Evolutionary conservation across 2,113 vertebrate species (phyloP).

Genomic region (Phocoena sinus): DNA sequence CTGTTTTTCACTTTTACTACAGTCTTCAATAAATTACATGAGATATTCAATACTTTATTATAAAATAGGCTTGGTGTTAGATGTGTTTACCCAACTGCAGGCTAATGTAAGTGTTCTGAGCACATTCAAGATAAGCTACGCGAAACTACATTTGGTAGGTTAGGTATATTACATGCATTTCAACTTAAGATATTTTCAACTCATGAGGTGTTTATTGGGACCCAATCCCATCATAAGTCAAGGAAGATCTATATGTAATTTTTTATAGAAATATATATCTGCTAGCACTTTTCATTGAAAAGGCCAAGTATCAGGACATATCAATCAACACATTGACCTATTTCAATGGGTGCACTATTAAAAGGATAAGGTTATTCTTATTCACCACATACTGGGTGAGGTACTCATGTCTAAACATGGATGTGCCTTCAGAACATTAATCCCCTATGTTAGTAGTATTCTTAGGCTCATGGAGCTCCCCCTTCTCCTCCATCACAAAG

Average conservation of each 20-base stretch:
- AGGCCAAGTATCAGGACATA: background rate
- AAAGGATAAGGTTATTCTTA: background rate
- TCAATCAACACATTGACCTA: background rate
- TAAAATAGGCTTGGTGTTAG: background rate
- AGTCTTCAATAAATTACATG: background rate
- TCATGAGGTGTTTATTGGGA: background rate
- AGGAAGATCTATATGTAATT: background rate
- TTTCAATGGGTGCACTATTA: background rate
- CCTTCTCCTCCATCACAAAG: background rate
- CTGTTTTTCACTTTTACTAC: background rate
- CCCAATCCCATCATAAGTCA: background rate
- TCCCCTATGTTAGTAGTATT: background rate
- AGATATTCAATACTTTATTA: background rate
- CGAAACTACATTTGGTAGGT: background rate
- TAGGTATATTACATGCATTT: background rate
- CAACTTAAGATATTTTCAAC: background rate
- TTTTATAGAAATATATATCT: background rate
- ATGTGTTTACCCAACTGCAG: background rate
- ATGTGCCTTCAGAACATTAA: background rate
- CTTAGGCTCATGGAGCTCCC: background rate
- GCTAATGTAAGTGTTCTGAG: background rate
- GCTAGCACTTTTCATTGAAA: background rate
- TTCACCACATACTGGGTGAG: no score
- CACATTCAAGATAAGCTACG: background rate
- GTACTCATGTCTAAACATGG: background rate